Conservation (phyloP, 1,140 invertebrate genomes). For the Pseudomyrmex concolor region DNA sequence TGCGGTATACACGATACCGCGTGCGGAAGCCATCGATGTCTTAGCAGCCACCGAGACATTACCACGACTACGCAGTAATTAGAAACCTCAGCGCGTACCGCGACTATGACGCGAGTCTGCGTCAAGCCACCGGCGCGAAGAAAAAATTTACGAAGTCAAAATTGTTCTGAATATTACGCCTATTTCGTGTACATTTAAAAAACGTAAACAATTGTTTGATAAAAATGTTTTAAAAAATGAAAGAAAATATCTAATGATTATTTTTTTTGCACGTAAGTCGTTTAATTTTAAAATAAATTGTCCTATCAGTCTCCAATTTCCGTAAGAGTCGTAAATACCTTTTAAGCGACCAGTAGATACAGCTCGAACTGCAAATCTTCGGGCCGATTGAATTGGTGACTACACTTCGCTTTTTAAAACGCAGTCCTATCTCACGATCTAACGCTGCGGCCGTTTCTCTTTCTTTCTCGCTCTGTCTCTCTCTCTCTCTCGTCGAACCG, state of each 20-base stretch:
- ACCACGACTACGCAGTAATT: constrained; percentile 77
- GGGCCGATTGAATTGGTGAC: constrained; percentile 15
- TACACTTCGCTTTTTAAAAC: constrained; percentile 40
- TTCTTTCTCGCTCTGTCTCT: not conserved
- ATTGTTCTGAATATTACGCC: no score
- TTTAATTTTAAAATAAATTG: not conserved
- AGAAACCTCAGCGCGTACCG: constrained; percentile 75
- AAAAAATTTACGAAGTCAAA: not conserved
- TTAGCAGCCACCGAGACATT: constrained; percentile 77
- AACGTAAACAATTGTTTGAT: not conserved
- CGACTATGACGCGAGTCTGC: constrained; percentile 13
- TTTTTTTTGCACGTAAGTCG: no score
- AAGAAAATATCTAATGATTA: not conserved
- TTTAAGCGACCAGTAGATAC: not conserved
- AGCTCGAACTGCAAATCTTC: not conserved
- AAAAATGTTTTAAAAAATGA: not conserved
- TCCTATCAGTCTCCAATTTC: not conserved
- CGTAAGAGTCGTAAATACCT: not conserved
- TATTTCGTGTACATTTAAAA: no score
- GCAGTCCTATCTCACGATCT: not conserved
- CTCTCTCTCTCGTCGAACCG: constrained; percentile 26
- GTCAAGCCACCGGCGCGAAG: constrained; percentile 44
- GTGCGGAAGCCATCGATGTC: constrained; percentile 59
- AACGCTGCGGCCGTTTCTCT: constrained; percentile 3
- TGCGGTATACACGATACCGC: constrained; percentile 41